Conservation (phyloP, 2,113 vertebrate genomes). For the Channa argus region DNA sequence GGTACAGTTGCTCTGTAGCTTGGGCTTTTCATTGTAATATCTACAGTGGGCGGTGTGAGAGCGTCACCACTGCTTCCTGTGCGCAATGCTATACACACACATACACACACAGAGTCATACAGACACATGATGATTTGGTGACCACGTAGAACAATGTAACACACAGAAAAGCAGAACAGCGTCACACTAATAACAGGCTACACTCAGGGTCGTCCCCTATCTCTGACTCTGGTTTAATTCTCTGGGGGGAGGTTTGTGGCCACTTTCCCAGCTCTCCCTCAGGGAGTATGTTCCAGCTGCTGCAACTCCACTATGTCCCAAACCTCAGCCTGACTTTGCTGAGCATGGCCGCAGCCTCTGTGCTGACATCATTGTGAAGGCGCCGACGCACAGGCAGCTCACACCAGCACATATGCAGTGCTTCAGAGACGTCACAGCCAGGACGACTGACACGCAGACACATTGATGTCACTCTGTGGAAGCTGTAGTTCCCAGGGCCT, state of each 20-base stretch:
- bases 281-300: constrained; percentile 70
- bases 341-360: constrained; percentile 40
- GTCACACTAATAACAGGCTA: constrained; percentile 63
- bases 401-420: constrained; percentile 33
- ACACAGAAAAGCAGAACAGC: constrained; percentile 40
- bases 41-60: constrained; percentile 64
- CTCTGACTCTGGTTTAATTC: constrained; percentile 20
- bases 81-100: constrained; percentile 25
- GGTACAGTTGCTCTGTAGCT: constrained; percentile 31
- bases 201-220: constrained; percentile 28
- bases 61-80: constrained; percentile 72
- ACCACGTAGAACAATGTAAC: constrained; percentile 47
- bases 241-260: constrained; percentile 55
- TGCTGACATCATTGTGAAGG: constrained; percentile 68
- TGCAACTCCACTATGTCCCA: constrained; percentile 37
- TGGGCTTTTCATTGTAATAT: constrained; percentile 56
- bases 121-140: constrained; percentile 44
- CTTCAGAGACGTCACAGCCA: constrained; percentile 53
- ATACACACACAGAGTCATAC: constrained; percentile 21
- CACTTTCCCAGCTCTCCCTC: constrained; percentile 75
- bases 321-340: constrained; percentile 39
- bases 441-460: constrained; percentile 23
- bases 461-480: constrained; percentile 19
- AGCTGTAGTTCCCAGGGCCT: constrained; percentile 60
- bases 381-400: constrained; percentile 42